Evolutionary conservation across 2,888 invertebrate genomes (phyloP).

Genomic region (Stenolophus ochropezus): DNA sequence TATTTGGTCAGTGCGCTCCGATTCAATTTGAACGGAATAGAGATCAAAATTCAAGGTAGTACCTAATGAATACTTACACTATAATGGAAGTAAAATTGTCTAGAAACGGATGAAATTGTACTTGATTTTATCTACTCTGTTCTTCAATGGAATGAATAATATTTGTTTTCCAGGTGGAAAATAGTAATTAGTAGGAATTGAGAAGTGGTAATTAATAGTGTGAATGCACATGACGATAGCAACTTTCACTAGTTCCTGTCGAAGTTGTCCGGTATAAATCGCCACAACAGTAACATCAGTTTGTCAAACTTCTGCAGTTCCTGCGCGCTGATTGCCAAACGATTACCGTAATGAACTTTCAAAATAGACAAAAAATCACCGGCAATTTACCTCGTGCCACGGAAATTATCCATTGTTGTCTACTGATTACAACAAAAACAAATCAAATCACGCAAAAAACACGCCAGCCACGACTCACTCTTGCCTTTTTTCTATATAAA

Average conservation of each 20-base stretch:
- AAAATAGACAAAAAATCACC: constrained; percentile 32
- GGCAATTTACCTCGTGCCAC: constrained; percentile 4
- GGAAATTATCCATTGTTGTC: neutral
- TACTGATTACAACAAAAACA: constrained; percentile 29
- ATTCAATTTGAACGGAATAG: no score
- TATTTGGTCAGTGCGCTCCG: no score
- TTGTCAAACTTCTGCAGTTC: constrained; percentile 46
- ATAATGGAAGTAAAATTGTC: no score
- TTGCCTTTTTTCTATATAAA: neutral
- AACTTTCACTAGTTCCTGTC: constrained; percentile 27
- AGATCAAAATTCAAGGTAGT: no score
- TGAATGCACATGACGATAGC: constrained; percentile 20
- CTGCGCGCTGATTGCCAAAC: constrained; percentile 26
- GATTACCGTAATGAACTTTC: constrained; percentile 36
- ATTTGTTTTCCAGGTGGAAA: no score
- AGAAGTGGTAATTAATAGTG: neutral
- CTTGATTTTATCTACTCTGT: no score
- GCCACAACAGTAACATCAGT: constrained; percentile 38
- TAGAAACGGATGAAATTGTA: no score
- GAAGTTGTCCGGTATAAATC: constrained; percentile 30
- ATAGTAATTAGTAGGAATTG: neutral
- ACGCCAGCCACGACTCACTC: neutral
- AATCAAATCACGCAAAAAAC: neutral
- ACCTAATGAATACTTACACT: no score
- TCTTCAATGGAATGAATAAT: no score